Conservation (phyloP, 2,797 vertebrate species). For the Centropyge bicolor region DNA sequence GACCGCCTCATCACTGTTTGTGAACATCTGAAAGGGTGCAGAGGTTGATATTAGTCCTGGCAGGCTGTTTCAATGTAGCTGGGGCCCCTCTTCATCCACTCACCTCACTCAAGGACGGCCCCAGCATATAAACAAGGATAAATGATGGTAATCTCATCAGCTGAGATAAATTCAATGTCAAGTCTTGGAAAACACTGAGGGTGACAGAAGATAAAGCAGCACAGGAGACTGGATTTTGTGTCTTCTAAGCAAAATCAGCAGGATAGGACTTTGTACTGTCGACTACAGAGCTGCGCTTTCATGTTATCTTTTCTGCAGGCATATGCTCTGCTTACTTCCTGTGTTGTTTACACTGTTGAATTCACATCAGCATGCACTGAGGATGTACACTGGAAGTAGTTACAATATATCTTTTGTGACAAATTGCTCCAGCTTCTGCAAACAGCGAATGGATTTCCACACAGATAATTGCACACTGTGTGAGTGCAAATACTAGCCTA, state of each 20-base stretch:
- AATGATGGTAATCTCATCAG: conserved; percentile 54
- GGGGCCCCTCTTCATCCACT: conserved; percentile 11
- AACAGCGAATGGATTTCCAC: conserved; percentile 45
- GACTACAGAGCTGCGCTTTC: conserved; percentile 4
- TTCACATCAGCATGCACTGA: conserved; percentile 20
- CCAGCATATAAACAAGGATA: conserved; percentile 46
- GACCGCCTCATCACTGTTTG: conserved; percentile 96
- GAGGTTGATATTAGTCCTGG: conserved; percentile 47
- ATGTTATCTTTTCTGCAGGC: conserved; percentile 20
- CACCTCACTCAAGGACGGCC: conserved; percentile 47
- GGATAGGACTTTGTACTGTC: conserved; percentile 43
- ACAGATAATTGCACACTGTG: conserved; percentile 40
- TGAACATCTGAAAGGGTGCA: conserved; percentile 94
- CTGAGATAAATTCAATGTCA: conserved; percentile 49
- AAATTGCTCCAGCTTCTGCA: conserved; percentile 19
- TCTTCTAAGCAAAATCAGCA: conserved; percentile 40
- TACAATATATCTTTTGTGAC: conserved; percentile 22
- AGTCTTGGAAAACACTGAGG: conserved; percentile 35
- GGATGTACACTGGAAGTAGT: conserved; percentile 2
- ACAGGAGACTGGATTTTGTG: conserved; percentile 5
- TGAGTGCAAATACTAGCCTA: conserved; percentile 27
- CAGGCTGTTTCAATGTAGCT: conserved; percentile 7
- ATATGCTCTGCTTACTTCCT: conserved; percentile 1
- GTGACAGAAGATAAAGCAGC: conserved; percentile 38
- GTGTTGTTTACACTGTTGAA: conserved; percentile 25